Evolutionary conservation across 2,113 vertebrate species (phyloP), one percentile per base, ranked within the genome.

Genomic region (Dunckerocampus dactyliophorus): DNA sequence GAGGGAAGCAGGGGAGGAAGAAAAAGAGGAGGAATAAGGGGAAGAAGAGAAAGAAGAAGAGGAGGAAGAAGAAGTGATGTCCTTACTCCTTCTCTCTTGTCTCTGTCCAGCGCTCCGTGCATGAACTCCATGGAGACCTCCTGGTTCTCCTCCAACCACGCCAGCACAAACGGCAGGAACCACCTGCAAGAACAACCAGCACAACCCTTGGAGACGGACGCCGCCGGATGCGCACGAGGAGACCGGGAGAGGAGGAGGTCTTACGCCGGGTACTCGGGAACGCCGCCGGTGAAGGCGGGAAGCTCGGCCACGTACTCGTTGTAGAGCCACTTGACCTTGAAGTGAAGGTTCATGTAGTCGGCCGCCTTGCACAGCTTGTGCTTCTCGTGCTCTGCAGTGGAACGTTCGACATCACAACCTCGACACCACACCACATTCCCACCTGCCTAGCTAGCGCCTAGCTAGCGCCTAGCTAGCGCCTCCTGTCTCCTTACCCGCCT

Each of bases 301-400:
- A 98, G 93, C 51, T 95, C 92, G 47, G 62, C 82, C 6, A 96
- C 85, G 0, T 98, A 99, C 71, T 99, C 97, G 2, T 95, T 98
- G 89, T 96, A 89, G 4, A 99, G 91, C 96, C 96, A 98, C 81
- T 99, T 98, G 79, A 99, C 95, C 87, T 98, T 99, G 88, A 99
- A 99, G 87, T 98, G 97, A 60, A 99, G 91, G 86, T 98, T 99
- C 97, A 99, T 99, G 88, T 99, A 99, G 90, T 98, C 96, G 0
- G 95, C 93, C 2, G 93, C 94, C 84, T 93, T 96, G 75, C 95
- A 99, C 24, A 97, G 89, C 19, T 86, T 90, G 59, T 94, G 93
- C 50, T 93, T 95, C 79, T 98, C 95, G 0, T 98, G 97, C 50
- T 99, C 96, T 99, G 89, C n/a, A n/a, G n/a, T 42, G 17, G 31